phyloP scores from a whole-genome alignment of 1,140 invertebrate genomes.

The Parapsyche elsis region DNA sequence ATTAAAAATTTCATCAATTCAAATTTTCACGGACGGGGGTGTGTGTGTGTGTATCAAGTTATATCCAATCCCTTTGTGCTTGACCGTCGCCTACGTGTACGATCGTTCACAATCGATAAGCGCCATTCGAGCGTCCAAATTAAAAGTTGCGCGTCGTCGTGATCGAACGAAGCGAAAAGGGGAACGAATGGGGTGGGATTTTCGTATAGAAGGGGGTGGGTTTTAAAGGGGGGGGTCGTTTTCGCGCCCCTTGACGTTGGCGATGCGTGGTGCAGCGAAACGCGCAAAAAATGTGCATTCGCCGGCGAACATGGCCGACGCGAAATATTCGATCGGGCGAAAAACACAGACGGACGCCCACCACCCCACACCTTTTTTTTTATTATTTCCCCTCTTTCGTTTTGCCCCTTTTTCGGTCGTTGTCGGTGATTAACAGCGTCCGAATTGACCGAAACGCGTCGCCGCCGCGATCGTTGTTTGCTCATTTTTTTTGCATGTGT shows the following conservation, averaged over 20 bases:
- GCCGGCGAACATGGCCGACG: neutral
- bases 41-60: too few species aligned
- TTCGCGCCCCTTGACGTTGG: neutral
- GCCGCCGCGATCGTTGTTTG: neutral
- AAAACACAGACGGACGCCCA: neutral
- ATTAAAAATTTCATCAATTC: too few species aligned
- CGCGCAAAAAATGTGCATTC: slow-evolving; percentile 27
- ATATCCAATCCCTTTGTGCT: too few species aligned
- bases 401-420: neutral
- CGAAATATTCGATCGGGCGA: neutral
- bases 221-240: neutral
- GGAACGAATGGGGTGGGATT: neutral
- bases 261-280: slow-evolving; percentile 16
- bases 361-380: neutral
- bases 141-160: neutral
- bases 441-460: neutral
- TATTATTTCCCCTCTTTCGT: neutral
- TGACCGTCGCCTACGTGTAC: too few species aligned
- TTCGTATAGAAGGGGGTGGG: neutral
- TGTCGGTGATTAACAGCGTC: neutral
- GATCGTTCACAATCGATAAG: neutral
- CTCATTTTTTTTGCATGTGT: neutral
- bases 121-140: neutral
- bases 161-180: neutral
- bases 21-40: too few species aligned